Conservation (phyloP, 30 jellyfish, hydroid and myxozoan species). For the Cassiopea xamachana region DNA sequence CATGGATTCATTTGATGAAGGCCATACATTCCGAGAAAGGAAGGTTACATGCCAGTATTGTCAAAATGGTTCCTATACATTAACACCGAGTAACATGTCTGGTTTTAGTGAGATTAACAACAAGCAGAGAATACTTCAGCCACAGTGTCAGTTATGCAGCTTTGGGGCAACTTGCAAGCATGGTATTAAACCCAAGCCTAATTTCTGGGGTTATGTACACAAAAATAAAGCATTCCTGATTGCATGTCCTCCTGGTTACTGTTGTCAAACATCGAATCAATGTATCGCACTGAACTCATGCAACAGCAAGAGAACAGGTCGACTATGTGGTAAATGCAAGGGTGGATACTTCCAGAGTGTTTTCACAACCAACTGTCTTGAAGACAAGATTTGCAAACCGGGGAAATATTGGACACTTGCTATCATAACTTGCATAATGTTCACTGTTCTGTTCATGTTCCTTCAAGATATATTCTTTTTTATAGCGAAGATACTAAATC, state of each 20-base stretch:
- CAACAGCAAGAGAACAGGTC: conserved; percentile 28
- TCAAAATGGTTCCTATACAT: neutral
- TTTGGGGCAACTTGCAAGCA: conserved; percentile 36
- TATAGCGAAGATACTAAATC: neutral
- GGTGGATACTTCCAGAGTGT: conserved; percentile 17
- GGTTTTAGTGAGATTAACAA: neutral
- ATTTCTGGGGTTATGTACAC: conserved; percentile 31
- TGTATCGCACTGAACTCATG: conserved; percentile 24
- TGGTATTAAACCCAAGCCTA: conserved; percentile 5
- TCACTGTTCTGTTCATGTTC: neutral
- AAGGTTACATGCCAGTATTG: neutral
- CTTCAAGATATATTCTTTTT: conserved; percentile 7
- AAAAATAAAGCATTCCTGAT: neutral
- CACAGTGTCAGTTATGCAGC: conserved; percentile 20
- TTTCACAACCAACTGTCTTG: neutral
- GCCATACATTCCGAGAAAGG: neutral
- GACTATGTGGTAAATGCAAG: conserved; percentile 19
- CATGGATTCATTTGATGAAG: neutral
- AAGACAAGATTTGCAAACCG: neutral
- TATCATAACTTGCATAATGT: neutral
- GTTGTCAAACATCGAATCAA: conserved; percentile 11
- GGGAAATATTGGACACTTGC: neutral
- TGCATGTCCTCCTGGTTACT: conserved; percentile 37
- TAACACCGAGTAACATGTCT: neutral
- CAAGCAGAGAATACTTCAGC: neutral